Base-by-base conservation (phyloP, 2,797 vertebrate genomes). In the Sylvia borin region DNA sequence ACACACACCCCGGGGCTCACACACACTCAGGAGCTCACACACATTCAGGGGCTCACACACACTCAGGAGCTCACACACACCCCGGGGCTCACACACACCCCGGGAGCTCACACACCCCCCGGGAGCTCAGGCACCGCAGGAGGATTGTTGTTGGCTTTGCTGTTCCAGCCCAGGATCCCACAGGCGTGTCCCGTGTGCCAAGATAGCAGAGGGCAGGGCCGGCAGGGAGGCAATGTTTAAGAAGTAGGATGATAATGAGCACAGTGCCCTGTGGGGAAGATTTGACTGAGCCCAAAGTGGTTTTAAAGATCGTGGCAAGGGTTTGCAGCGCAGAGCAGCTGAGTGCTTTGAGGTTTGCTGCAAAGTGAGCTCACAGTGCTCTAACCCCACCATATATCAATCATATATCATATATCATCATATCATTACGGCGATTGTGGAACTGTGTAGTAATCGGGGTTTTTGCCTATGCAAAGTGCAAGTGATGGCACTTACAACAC, bases 121-220 rank as follows among this genome's bases (percentile, higher is more conserved):
- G 36, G 36, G 11, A 80, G 68, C 47, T 26, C 95, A 17, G 89
- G 11, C 92, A 43, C 60, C 25, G 38, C 89, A 92, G 70, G 8
- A 36, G 40, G 73, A 40, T 61, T 90, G 60, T 43, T 93, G 43
- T 93, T 96, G 80, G 48, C 97, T 94, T 55, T 90, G 95, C 92
- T 92, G 55, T 82, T 90, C 77, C n/a, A 17, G 48, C 86, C 78
- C 32, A 43, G 77, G 61, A 85, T 31, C 81, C 14, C 64, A 40
- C 83, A 90, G 94, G 94, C 92, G 95, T 95, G 94, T 91, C 54
- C 91, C 42, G 40, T 29, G 72, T 16, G 88, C 79, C 81, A 16
- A 91, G 95, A 90, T 75, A 77, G 62, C 68, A 29, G 22, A 61
- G 89, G 85, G 73, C 57, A 45, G 51, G 24, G 80, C 38, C 40